A percentile compares a stretch with the other conserved stretches of the same genome.
These are phyloP conservation scores for Eledona agricola DNA, from an alignment of 2,888 invertebrate species.

Conservation along the genomic window DNA sequence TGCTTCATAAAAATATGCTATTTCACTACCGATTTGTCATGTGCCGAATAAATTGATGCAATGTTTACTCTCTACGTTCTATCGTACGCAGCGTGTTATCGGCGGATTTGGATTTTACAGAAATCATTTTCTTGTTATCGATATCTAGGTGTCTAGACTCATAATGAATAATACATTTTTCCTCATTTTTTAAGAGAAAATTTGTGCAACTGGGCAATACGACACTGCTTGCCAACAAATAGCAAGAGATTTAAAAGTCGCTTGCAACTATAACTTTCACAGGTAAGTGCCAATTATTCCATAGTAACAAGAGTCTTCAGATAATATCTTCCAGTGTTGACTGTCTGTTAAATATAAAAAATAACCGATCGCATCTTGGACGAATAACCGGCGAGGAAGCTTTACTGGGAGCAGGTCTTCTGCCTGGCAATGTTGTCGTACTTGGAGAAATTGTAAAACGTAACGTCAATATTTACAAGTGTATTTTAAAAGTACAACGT, in stretches of 20 bases:
- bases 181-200: conserved; percentile 46
- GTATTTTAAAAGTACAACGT: conserved; percentile 4
- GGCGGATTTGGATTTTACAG: too few species aligned
- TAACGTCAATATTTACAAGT: conserved; percentile 30
- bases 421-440: conserved; percentile 62
- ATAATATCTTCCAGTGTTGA: conserved; percentile 68
- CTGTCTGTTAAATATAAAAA: conserved; percentile 67
- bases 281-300: conserved; percentile 42
- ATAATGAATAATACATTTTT: too few species aligned
- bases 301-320: too few species aligned
- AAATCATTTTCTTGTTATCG: too few species aligned
- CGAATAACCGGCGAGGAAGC: conserved; percentile 71
- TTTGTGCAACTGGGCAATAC: conserved; percentile 43
- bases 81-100: too few species aligned
- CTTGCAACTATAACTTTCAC: conserved; percentile 42
- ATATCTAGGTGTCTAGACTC: too few species aligned
- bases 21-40: too few species aligned
- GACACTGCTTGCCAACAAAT: conserved; percentile 48
- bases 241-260: conserved; percentile 42
- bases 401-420: conserved; percentile 64
- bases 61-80: too few species aligned
- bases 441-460: conserved; percentile 61
- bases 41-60: too few species aligned
- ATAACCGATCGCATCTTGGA: conserved; percentile 68
- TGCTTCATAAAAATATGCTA: too few species aligned